Conservation (phyloP, 1,140 invertebrate species). For the Drosophila bocqueti region DNA sequence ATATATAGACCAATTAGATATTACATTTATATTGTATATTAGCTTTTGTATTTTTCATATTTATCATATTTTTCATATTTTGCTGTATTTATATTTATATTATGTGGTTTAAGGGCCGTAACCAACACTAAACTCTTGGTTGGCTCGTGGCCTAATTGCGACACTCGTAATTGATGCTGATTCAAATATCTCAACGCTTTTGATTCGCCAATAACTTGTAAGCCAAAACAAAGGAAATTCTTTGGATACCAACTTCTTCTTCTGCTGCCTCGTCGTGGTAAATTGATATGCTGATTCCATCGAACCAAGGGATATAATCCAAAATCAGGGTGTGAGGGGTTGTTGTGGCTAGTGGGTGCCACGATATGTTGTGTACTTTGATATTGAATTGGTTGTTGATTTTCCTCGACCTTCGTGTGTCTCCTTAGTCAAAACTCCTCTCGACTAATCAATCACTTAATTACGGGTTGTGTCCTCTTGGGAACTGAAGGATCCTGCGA, state of each 20-base stretch:
- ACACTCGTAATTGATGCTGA: constrained; percentile 72
- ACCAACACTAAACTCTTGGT: constrained; percentile 84
- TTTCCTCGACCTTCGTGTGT: constrained; percentile 25
- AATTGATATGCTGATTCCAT: constrained; percentile 85
- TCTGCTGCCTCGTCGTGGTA: constrained; percentile 67
- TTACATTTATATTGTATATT: constrained; percentile 55
- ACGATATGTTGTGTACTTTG: constrained; percentile 83
- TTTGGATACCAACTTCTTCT: constrained; percentile 57
- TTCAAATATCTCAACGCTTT: constrained; percentile 48
- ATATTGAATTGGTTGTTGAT: constrained; percentile 76
- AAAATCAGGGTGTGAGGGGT: constrained; percentile 36
- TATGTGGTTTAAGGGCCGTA: constrained; percentile 55
- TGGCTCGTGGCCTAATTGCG: constrained; percentile 60
- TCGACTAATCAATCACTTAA: constrained; percentile 59
- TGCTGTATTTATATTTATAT: constrained; percentile 5
- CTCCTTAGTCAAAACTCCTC: constrained; percentile 28
- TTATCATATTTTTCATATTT: constrained; percentile 7
- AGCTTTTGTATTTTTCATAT: neutral
- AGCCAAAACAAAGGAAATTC: constrained; percentile 51
- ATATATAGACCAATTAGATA: constrained; percentile 74
- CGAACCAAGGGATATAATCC: constrained; percentile 51
- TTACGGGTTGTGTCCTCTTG: constrained; percentile 41
- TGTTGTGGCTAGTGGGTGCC: constrained; percentile 47
- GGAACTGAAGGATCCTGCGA: neutral
- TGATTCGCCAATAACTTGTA: constrained; percentile 49